Conservation (phyloP, 2,113 vertebrate species). For the Tychaedon coryphoeus region DNA sequence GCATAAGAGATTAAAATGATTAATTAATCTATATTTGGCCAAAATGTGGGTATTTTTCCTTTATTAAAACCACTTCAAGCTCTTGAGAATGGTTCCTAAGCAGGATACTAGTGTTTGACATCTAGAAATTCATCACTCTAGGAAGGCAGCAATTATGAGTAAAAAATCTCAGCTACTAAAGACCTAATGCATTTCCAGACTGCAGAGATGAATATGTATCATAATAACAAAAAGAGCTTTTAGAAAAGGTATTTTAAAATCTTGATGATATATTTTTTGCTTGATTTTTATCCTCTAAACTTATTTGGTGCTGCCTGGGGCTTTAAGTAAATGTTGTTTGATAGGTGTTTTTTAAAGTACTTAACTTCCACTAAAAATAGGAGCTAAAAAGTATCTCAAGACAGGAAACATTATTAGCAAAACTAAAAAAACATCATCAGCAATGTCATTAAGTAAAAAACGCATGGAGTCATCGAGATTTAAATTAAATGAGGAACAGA, state of each 20-base stretch:
- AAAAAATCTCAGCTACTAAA: background rate
- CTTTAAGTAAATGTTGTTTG: background rate
- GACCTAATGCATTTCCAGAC: background rate
- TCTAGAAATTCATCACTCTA: background rate
- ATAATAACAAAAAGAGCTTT: background rate
- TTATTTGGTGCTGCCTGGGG: background rate
- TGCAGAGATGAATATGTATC: background rate
- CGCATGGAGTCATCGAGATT: background rate
- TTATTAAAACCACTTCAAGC: background rate
- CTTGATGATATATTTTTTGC: background rate
- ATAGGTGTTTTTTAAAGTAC: background rate
- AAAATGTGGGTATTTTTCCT: accelerated
- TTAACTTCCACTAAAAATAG: background rate
- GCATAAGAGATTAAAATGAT: background rate
- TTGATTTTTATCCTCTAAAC: background rate
- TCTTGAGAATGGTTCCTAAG: background rate
- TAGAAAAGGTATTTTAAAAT: background rate
- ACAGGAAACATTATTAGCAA: background rate
- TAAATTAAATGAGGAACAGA: constrained; percentile 2
- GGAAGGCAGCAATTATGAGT: background rate
- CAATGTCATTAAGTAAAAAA: background rate
- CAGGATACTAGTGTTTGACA: background rate
- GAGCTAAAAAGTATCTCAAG: background rate
- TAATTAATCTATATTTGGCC: background rate
- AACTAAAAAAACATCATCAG: background rate